phyloP scores from a whole-genome alignment of 2,797 vertebrate species.

The Ctenosaura bakeri region DNA sequence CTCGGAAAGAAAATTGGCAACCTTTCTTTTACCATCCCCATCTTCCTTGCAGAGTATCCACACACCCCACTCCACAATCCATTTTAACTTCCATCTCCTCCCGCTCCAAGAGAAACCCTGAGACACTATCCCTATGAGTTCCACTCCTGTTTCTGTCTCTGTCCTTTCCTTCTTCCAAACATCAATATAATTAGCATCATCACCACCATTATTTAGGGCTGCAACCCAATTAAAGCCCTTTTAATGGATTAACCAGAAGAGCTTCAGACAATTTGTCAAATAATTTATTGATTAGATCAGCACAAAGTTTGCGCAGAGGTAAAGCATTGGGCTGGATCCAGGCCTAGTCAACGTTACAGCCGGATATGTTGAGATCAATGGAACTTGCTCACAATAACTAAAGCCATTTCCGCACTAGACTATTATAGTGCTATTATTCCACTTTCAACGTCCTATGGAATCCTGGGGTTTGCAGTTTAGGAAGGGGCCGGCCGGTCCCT shows the following conservation, averaged over 20 bases:
- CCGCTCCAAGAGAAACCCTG: not conserved
- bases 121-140: not conserved
- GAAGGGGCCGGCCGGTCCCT: too few relatives aligned
- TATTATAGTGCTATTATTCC: too few relatives aligned
- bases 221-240: not conserved
- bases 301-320: not conserved
- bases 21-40: not conserved
- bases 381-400: not conserved
- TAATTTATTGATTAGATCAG: not conserved
- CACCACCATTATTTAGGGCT: not conserved
- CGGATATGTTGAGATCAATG: not conserved
- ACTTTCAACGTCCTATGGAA: too few relatives aligned
- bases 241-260: slow-evolving; percentile 9
- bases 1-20: not conserved
- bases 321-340: not conserved
- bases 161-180: not conserved
- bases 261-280: not conserved
- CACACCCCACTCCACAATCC: not conserved
- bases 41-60: not conserved
- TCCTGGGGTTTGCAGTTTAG: too few relatives aligned
- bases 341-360: not conserved
- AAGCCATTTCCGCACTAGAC: too few relatives aligned
- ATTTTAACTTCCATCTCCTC: not conserved
- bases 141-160: not conserved
- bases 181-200: not conserved